Evolutionary conservation across 1,140 invertebrate genomes (phyloP).

Genomic region (Grapholita molesta): DNA sequence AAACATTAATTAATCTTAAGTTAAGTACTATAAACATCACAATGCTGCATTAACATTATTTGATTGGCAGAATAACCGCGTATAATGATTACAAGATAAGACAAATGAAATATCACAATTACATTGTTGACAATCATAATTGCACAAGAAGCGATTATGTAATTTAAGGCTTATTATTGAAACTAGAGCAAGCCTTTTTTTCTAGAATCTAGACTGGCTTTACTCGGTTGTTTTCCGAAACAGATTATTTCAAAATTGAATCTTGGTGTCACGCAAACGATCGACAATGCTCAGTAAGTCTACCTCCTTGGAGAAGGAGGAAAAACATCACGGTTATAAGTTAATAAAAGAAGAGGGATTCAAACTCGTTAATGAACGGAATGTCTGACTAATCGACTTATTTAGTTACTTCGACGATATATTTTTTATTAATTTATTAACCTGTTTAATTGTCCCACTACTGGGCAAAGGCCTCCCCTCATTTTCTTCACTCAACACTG

Average conservation of each 20-base stretch:
- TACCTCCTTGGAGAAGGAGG: no score
- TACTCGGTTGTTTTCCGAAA: not conserved
- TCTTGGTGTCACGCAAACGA: not conserved
- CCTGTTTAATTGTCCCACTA: no score
- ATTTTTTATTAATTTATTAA: no score
- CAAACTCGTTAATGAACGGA: no score
- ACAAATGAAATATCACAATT: not conserved
- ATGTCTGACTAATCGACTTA: no score
- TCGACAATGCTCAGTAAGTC: not conserved
- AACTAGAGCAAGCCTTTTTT: not conserved
- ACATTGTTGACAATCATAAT: not conserved
- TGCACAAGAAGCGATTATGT: not conserved
- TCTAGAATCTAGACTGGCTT: no score
- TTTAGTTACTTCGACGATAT: no score
- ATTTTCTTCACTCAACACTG: no score
- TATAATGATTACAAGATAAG: not conserved
- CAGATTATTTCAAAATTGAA: not conserved
- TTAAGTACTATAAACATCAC: not conserved
- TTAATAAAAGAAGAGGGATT: no score
- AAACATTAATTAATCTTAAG: no score
- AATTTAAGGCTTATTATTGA: not conserved
- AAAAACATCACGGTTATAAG: no score
- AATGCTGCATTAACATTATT: not conserved
- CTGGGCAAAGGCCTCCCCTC: no score
- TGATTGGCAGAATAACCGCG: not conserved